Evolutionary conservation across 2,797 vertebrate species (phyloP), one percentile per base, ranked within the genome.

Genomic region (Myoxocephalus aenaeus): DNA sequence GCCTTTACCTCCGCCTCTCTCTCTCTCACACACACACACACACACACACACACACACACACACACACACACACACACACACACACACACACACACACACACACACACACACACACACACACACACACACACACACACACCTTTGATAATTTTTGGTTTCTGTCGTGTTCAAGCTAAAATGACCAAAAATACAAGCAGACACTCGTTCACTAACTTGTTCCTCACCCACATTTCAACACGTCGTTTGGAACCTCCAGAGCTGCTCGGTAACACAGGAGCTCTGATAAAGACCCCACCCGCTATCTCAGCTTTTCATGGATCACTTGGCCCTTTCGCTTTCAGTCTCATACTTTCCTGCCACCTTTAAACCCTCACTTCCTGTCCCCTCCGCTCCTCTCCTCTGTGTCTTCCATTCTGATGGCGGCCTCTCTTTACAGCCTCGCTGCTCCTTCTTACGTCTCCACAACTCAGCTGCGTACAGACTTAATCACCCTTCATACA

Each of bases 1-100:
- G 73, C 57, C 73, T 82, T 65, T 83, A 68, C 78, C 79, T 75
- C 66, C 65, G 34, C 77, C 79, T 63, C 59, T 57, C 12, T 56
- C 32, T 12, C 27, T 59, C 68, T 50, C 69, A 70, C 32, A 75
- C 38, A 8, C 8, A 63, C 79, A 72, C 79, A 22, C 65, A 67
- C 65, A 5, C 34, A 18, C 27, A 4, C 29, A 11, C 48, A 22
- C 20, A n/a, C 48, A 50, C 18, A 70, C 32, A 70, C 36, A 17
- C 12, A 58, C 36, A 17, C 25, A 70, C 67, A 59, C 68, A 74
- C 29, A 74, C 36, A 17, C 12, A 61, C 34, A 22, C 25, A 69
- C 67, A 70, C 67, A 74, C 29, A 74, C 36, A 17, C 12, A 61
- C 34, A 22, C 25, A 69, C 67, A 70, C 67, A 74, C 29, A 74